phyloP scores from a whole-genome alignment of 2,797 vertebrate genomes.

The Urocyon cinereoargenteus region DNA sequence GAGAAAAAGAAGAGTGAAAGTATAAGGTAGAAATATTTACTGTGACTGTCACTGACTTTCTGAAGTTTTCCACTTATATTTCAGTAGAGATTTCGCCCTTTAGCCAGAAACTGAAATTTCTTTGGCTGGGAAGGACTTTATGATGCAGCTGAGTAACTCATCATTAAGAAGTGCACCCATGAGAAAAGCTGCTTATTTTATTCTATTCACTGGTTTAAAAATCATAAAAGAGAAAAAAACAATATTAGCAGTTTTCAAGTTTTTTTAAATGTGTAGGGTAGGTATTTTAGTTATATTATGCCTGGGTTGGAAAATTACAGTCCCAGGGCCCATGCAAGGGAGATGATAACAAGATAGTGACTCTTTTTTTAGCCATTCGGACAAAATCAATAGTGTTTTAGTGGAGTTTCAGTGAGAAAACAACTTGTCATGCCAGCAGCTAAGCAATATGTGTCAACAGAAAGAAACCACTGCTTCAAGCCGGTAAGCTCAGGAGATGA shows the following conservation, averaged over 20 bases:
- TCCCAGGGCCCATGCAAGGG: slow-evolving; percentile 37
- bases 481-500: background rate
- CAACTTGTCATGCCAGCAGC: slow-evolving; percentile 64
- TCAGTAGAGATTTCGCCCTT: background rate
- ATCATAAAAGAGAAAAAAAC: background rate
- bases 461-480: background rate
- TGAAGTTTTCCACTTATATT: slow-evolving; percentile 4
- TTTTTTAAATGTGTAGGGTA: background rate
- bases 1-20: background rate
- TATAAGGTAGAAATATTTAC: slow-evolving; percentile 25
- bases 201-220: slow-evolving; percentile 25
- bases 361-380: slow-evolving; percentile 62
- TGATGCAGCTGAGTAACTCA: background rate
- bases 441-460: slow-evolving; percentile 65
- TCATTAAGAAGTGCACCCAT: background rate
- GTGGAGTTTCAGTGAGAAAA: slow-evolving; percentile 69
- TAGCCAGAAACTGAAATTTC: background rate
- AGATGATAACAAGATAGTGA: slow-evolving; percentile 66
- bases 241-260: background rate
- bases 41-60: background rate
- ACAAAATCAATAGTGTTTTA: slow-evolving; percentile 81
- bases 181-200: background rate
- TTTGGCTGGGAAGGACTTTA: background rate
- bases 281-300: background rate
- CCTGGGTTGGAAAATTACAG: background rate